phyloP scores from a whole-genome alignment of 2,797 vertebrate genomes.

The Streptopelia turtur region DNA sequence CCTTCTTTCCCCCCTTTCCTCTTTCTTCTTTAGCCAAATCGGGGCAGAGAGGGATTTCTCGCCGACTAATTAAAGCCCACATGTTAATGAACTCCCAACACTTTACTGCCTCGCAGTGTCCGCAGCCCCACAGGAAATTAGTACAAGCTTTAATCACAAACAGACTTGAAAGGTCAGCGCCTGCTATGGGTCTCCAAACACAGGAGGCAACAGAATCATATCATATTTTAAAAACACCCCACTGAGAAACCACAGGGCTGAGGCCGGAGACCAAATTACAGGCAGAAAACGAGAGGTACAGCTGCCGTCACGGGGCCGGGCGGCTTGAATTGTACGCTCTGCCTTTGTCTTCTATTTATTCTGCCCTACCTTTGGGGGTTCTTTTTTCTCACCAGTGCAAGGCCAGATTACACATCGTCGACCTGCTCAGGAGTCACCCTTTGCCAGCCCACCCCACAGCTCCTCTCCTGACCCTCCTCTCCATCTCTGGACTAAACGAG shows the following conservation, averaged over 20 bases:
- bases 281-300: conserved; percentile 21
- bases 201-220: conserved; percentile 47
- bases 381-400: background rate
- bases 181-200: conserved; percentile 67
- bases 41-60: conserved; percentile 63
- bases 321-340: background rate
- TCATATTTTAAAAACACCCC: conserved; percentile 52
- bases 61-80: conserved; percentile 73
- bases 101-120: conserved; percentile 59
- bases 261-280: conserved; percentile 4
- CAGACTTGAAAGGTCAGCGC: conserved; percentile 76
- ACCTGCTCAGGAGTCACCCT: conserved; percentile 18
- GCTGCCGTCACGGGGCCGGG: background rate
- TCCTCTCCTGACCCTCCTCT: background rate
- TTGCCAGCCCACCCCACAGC: background rate
- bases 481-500: background rate
- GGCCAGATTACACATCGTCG: conserved; percentile 26
- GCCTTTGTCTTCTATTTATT: conserved; percentile 40
- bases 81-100: conserved; percentile 76
- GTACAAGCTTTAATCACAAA: conserved; percentile 76
- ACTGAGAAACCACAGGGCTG: conserved; percentile 4
- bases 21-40: conserved; percentile 36
- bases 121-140: conserved; percentile 77
- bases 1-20: background rate
- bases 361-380: conserved; percentile 5